phyloP scores from a whole-genome alignment of 2,113 vertebrate species.

The Papio anubis region DNA sequence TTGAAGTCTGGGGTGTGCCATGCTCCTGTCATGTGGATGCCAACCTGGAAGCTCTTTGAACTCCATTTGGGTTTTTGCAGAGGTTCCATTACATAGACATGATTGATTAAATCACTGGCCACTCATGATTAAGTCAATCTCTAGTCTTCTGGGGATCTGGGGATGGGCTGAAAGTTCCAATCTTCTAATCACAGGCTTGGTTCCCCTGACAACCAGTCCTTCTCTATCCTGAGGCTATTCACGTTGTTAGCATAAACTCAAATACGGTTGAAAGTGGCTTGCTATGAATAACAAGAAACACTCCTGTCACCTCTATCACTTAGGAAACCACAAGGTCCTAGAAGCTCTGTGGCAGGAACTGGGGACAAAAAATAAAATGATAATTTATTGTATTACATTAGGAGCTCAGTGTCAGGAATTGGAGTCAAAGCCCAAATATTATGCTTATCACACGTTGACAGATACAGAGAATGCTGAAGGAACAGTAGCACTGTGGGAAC shows the following conservation, averaged over 20 bases:
- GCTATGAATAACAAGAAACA: background rate
- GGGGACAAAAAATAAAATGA: background rate
- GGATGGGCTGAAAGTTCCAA: background rate
- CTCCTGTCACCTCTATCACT: background rate
- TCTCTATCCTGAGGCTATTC: background rate
- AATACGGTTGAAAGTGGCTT: background rate
- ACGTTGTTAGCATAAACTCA: background rate
- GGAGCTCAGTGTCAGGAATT: background rate
- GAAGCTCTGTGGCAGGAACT: background rate
- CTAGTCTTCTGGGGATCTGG: too few species aligned
- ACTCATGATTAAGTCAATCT: background rate
- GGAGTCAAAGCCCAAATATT: background rate
- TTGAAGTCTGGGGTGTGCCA: rapidly evolving
- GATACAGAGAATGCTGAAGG: background rate
- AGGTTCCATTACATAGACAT: background rate
- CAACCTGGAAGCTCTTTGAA: background rate
- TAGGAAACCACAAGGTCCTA: background rate
- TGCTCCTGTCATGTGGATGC: background rate
- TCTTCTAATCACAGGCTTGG: background rate
- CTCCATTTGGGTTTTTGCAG: background rate
- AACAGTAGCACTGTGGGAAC: background rate
- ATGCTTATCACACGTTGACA: background rate
- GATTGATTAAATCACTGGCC: background rate
- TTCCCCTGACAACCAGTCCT: background rate
- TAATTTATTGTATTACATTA: background rate